Conservation (phyloP, 2,797 vertebrate species). For the Channallabes apus region DNA sequence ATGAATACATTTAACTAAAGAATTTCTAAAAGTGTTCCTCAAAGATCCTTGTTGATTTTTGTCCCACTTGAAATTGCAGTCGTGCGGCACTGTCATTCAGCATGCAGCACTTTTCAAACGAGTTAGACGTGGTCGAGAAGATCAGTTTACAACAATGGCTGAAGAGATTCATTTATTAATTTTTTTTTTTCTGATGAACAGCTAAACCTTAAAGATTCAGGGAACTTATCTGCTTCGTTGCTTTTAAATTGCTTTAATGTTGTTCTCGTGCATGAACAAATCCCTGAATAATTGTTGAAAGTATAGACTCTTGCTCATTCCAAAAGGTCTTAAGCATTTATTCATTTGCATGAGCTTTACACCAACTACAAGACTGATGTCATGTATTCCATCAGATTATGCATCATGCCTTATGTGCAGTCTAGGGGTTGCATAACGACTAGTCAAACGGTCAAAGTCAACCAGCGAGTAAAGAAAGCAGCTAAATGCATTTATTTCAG, state of each 20-base stretch:
- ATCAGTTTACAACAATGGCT: neutral
- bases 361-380: neutral
- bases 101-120: neutral
- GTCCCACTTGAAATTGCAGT: slow-evolving; percentile 31
- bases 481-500: neutral
- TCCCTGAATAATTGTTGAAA: neutral
- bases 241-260: slow-evolving; percentile 15
- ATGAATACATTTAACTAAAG: neutral
- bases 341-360: neutral
- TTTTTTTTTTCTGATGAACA: neutral
- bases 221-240: neutral
- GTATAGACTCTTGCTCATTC: neutral
- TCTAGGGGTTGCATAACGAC: neutral
- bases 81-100: neutral
- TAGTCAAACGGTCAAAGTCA: neutral
- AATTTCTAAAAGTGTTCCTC: neutral
- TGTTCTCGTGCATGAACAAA: neutral
- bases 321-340: neutral
- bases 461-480: neutral
- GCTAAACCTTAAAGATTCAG: neutral
- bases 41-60: neutral
- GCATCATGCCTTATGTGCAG: neutral
- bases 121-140: neutral
- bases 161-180: neutral
- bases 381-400: neutral